Percentiles rank a stretch among this genome's conserved stretches.
Conservation (phyloP, 2,888 invertebrate genomes). For the Cotesia congregata region DNA sequence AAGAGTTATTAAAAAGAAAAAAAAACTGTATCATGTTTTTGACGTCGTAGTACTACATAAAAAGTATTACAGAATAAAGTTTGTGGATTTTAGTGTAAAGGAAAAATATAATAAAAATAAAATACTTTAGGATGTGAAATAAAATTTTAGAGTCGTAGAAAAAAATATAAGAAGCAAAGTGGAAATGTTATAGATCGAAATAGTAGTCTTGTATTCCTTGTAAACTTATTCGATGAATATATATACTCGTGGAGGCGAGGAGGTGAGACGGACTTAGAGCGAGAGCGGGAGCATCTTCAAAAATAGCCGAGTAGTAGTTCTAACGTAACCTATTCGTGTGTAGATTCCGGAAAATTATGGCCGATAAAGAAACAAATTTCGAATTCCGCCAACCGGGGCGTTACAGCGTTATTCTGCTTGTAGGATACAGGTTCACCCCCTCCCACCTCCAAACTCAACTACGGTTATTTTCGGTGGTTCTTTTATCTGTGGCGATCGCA, state of each 20-base stretch:
- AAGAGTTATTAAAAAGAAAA: neutral
- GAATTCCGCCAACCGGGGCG: constrained; percentile 61
- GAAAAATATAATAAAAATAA: constrained; percentile 32
- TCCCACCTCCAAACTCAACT: neutral
- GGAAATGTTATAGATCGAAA: constrained; percentile 18
- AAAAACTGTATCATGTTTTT: constrained; percentile 9
- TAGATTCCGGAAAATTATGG: constrained; percentile 67
- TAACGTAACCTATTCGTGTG: constrained; percentile 62
- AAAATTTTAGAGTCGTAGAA: constrained; percentile 64
- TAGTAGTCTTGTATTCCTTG: constrained; percentile 19
- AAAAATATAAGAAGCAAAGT: constrained; percentile 26
- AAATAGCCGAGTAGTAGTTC: constrained; percentile 28
- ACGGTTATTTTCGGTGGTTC: constrained; percentile 30
- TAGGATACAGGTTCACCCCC: constrained; percentile 44
- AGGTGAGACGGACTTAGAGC: constrained; percentile 5
- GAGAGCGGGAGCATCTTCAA: neutral
- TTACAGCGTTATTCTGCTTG: constrained; percentile 66
- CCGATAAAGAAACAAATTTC: constrained; percentile 69
- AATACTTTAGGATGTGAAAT: constrained; percentile 52
- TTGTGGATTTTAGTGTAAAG: constrained; percentile 31
- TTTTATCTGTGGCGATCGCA: constrained; percentile 40
- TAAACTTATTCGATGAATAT: constrained; percentile 35
- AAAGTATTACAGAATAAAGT: constrained; percentile 1
- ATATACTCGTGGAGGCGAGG: constrained; percentile 32
- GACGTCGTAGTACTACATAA: neutral